A percentile compares a stretch with the other conserved stretches of the same genome.
Conservation (phyloP, 2,113 vertebrate genomes). For the Zootoca vivipara region DNA sequence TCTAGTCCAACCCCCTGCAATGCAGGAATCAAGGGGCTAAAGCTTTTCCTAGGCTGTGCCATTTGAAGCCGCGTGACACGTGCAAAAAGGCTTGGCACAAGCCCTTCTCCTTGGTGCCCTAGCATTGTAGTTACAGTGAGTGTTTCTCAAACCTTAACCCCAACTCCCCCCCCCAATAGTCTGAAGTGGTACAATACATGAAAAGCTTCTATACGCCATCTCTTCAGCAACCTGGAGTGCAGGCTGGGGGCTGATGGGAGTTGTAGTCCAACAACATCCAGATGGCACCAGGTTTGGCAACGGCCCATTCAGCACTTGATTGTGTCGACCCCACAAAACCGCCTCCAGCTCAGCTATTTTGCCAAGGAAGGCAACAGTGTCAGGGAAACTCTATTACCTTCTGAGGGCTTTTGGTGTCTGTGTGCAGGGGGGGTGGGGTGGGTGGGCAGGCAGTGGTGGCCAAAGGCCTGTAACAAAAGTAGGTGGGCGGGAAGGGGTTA, state of each 20-base stretch:
- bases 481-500: neutral
- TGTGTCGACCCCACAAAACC: neutral
- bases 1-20: no score
- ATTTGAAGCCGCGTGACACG: neutral
- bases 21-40: neutral
- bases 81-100: no score
- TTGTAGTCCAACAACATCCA: no score
- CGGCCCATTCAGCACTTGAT: neutral
- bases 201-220: neutral
- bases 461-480: neutral
- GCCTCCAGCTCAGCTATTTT: neutral
- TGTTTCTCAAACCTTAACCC: neutral
- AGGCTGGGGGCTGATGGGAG: no score
- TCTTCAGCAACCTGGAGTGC: no score
- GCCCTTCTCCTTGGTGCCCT: neutral
- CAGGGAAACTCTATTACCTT: neutral
- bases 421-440: neutral
- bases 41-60: neutral
- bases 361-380: neutral
- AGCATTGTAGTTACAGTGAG: neutral
- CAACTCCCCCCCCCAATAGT: neutral
- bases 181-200: neutral
- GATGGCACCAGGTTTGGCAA: no score
- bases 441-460: neutral
- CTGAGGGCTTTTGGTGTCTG: neutral